Conservation (phyloP, 2,113 vertebrate genomes). For the Brachypteracias leptosomus region DNA sequence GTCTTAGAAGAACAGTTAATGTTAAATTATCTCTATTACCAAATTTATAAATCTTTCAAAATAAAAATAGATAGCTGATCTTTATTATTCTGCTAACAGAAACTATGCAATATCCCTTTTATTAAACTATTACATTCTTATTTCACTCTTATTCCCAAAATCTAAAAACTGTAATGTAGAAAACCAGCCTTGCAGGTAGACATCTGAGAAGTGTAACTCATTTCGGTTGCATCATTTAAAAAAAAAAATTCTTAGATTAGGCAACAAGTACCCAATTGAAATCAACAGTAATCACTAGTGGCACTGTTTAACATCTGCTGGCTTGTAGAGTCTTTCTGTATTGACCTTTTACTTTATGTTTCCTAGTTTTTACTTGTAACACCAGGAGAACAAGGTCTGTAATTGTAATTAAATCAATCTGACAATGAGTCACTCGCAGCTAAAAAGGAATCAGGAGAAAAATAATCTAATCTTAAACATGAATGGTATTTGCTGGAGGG, state of each 20-base stretch:
- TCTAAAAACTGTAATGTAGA: neutral
- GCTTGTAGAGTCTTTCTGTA: neutral
- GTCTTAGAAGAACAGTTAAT: neutral
- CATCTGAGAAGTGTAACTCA: neutral
- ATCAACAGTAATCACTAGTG: neutral
- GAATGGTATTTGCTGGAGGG: slow-evolving; percentile 57
- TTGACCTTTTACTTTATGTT: slow-evolving; percentile 46
- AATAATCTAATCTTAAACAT: slow-evolving; percentile 68
- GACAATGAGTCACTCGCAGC: slow-evolving; percentile 49
- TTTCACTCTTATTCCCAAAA: neutral
- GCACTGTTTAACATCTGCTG: neutral
- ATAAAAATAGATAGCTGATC: neutral
- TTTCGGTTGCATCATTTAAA: neutral
- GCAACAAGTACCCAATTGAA: neutral
- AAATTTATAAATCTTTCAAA: neutral
- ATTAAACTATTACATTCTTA: neutral
- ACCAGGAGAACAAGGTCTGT: slow-evolving; percentile 33
- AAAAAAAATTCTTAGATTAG: neutral
- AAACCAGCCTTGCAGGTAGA: neutral
- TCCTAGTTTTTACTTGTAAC: slow-evolving; percentile 13
- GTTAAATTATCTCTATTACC: neutral
- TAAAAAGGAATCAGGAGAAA: slow-evolving; percentile 21
- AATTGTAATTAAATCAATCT: slow-evolving; percentile 57
- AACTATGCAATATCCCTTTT: neutral
- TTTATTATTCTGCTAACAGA: neutral